Percentiles rank a stretch among this genome's conserved stretches.
phyloP scores from a whole-genome alignment of 2,888 invertebrate species.

The Tiliacea citrago region DNA sequence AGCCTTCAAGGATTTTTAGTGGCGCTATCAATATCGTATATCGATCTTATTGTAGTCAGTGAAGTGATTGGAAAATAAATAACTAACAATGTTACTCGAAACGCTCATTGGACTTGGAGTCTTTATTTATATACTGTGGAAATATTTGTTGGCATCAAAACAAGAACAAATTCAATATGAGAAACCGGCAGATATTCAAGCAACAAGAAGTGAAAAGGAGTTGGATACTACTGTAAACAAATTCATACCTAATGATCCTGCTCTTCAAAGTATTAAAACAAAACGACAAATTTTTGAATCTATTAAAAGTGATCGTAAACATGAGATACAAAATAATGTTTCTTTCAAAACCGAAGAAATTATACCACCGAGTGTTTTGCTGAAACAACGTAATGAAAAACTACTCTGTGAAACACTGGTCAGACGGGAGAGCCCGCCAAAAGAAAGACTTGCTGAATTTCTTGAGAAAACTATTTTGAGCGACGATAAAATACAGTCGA shows the following conservation, averaged over 20 bases:
- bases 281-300: conserved; percentile 40
- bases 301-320: conserved; percentile 20
- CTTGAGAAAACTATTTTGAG: conserved; percentile 87
- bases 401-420: conserved; percentile 62
- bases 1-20: conserved; percentile 74
- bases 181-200: conserved; percentile 43
- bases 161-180: conserved; percentile 56
- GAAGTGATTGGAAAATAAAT: conserved; percentile 78
- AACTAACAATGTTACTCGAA: conserved; percentile 85
- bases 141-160: conserved; percentile 75
- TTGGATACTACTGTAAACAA: conserved; percentile 18
- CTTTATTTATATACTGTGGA: conserved; percentile 82
- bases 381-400: conserved; percentile 74
- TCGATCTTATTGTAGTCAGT: conserved; percentile 79
- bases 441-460: conserved; percentile 85
- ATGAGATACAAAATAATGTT: conserved; percentile 29
- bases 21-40: conserved; percentile 68
- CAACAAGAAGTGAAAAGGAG: conserved; percentile 25
- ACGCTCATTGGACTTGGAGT: conserved; percentile 82
- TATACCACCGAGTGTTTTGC: conserved; percentile 70
- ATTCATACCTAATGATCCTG: conserved; percentile 19
- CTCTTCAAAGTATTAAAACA: conserved; percentile 27
- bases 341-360: conserved; percentile 55
- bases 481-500: conserved; percentile 86
- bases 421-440: conserved; percentile 86